Conservation (phyloP, 1,140 invertebrate genomes). For the Hyphantria cunea region DNA sequence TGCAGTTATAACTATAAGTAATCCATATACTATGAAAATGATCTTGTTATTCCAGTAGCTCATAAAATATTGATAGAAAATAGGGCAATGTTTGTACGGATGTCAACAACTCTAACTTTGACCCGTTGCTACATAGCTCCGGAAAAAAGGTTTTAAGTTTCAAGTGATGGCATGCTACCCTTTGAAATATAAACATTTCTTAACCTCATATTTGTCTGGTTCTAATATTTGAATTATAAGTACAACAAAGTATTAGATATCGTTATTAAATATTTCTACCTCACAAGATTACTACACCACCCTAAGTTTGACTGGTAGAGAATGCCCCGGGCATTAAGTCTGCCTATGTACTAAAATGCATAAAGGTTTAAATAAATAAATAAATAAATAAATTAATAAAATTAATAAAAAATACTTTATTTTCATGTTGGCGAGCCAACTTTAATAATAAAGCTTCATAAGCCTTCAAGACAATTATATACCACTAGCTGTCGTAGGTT, state of each 20-base stretch:
- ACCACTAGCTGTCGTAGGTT: no score
- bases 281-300: no score
- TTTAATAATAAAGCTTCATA: no score
- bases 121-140: constrained; percentile 50
- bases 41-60: constrained; percentile 50
- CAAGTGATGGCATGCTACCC: constrained; percentile 57
- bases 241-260: neutral
- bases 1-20: neutral
- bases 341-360: no score
- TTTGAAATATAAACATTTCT: constrained; percentile 60
- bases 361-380: no score
- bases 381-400: no score
- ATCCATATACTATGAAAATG: constrained; percentile 10
- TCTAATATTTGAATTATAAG: neutral
- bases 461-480: no score
- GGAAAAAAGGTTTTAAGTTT: constrained; percentile 71
- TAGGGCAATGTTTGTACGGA: constrained; percentile 58
- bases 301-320: no score
- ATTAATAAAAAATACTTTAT: no score
- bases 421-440: no score
- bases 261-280: no score
- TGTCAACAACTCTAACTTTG: constrained; percentile 72
- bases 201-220: neutral
- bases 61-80: constrained; percentile 44
- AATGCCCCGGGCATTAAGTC: no score